Conservation (phyloP, 2,113 vertebrate species). For the Gadus macrocephalus region DNA sequence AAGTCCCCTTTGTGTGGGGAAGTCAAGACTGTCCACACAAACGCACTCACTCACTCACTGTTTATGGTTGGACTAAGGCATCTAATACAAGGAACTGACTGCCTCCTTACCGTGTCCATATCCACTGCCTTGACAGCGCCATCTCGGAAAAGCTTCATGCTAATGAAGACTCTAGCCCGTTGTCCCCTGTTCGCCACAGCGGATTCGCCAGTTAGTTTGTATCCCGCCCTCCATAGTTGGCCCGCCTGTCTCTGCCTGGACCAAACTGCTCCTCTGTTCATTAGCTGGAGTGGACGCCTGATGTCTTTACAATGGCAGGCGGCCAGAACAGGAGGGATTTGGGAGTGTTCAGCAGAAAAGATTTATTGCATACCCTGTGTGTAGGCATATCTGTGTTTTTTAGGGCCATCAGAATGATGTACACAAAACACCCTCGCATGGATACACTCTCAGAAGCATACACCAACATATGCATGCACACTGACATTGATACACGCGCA, state of each 20-base stretch:
- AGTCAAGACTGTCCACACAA: too few relatives aligned
- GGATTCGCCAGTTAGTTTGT: neutral
- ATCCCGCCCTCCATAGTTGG: neutral
- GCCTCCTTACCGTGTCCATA: too few relatives aligned
- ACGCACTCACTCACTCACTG: too few relatives aligned
- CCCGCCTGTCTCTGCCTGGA: too few relatives aligned
- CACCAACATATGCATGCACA: neutral
- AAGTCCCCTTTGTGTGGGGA: too few relatives aligned
- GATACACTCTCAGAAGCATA: neutral
- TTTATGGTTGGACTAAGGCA: too few relatives aligned
- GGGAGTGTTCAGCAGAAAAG: neutral
- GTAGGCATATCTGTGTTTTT: neutral
- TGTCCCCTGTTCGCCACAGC: neutral
- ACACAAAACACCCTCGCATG: too few relatives aligned
- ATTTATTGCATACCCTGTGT: neutral
- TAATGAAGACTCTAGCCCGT: neutral
- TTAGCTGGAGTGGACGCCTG: neutral
- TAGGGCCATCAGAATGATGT: too few relatives aligned
- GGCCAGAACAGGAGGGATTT: neutral
- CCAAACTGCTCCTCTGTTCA: slow-evolving; percentile 2
- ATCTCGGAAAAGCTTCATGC: neutral
- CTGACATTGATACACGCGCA: neutral
- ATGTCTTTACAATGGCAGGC: neutral
- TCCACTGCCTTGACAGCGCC: too few relatives aligned
- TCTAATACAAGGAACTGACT: too few relatives aligned